A percentile compares a stretch with the other conserved stretches of the same genome.
Evolutionary conservation across 2,113 vertebrate species (phyloP).

Genomic region (Petroica traversi): DNA sequence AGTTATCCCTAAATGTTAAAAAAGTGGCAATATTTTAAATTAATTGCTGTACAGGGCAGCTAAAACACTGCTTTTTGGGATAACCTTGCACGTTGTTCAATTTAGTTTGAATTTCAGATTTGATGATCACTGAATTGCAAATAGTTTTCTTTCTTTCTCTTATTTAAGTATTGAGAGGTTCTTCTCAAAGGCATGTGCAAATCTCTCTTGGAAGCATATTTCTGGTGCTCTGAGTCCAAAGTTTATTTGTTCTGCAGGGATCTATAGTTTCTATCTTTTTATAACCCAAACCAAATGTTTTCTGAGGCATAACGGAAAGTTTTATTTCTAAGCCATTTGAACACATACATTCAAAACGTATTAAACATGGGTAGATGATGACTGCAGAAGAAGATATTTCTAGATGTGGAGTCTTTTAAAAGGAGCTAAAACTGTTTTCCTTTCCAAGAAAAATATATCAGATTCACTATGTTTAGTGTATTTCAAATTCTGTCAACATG

Average conservation of each 20-base stretch:
- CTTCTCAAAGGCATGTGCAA: background rate
- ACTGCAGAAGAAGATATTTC: background rate
- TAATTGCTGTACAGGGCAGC: background rate
- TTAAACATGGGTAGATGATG: background rate
- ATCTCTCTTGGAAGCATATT: background rate
- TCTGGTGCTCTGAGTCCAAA: background rate
- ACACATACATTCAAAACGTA: background rate
- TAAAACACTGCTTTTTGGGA: background rate
- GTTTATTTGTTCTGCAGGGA: background rate
- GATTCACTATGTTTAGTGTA: background rate
- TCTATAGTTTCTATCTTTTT: background rate
- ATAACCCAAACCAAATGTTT: slow-evolving; percentile 32
- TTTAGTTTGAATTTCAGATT: background rate
- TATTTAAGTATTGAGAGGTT: background rate
- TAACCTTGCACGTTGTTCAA: background rate
- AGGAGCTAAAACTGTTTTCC: background rate
- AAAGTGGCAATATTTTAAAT: background rate
- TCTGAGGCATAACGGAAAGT: background rate
- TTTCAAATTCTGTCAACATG: slow-evolving; percentile 31
- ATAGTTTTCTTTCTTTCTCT: background rate
- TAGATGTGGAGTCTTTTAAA: background rate
- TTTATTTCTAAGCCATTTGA: background rate
- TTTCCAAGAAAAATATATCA: slow-evolving; percentile 27
- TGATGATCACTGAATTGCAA: background rate
- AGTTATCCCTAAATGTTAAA: background rate